These are phyloP conservation scores for Metridium senile DNA, from an alignment of 92 coral and sea anemone species.

Conservation along the genomic window DNA sequence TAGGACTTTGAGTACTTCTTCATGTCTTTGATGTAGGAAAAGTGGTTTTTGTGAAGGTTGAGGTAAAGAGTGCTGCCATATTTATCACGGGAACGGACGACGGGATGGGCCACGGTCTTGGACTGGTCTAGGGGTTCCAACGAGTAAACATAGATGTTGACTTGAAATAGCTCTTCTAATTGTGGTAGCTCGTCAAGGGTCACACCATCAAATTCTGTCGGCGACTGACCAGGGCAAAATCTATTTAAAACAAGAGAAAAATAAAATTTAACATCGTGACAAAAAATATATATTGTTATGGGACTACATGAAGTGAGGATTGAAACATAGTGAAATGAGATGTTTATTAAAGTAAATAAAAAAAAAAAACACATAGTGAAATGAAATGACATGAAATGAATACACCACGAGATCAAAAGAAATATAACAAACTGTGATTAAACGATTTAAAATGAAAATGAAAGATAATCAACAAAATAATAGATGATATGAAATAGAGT, in stretches of 20 bases:
- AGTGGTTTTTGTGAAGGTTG: too few relatives aligned
- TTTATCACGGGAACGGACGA: neutral
- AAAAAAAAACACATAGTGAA: neutral
- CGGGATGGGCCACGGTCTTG: constrained; percentile 2
- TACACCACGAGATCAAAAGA: neutral
- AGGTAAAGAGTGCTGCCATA: neutral
- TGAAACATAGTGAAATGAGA: neutral
- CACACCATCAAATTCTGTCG: constrained; percentile 36
- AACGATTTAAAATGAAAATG: neutral
- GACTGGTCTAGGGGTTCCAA: constrained; percentile 19
- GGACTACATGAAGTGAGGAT: neutral
- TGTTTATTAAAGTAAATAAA: neutral
- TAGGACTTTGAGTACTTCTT: too few relatives aligned
- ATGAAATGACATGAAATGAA: neutral
- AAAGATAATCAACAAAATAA: neutral
- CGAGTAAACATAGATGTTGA: constrained; percentile 36
- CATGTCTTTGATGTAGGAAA: too few relatives aligned
- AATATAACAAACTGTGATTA: neutral
- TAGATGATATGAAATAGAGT: neutral
- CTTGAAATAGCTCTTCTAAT: constrained; percentile 43
- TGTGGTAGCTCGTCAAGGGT: constrained; percentile 42
- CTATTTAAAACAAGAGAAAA: neutral
- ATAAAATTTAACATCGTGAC: neutral
- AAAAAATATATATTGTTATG: neutral
- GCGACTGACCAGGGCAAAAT: constrained; percentile 5